Conservation (phyloP, 2,797 vertebrate species). For the Antrozous pallidus region DNA sequence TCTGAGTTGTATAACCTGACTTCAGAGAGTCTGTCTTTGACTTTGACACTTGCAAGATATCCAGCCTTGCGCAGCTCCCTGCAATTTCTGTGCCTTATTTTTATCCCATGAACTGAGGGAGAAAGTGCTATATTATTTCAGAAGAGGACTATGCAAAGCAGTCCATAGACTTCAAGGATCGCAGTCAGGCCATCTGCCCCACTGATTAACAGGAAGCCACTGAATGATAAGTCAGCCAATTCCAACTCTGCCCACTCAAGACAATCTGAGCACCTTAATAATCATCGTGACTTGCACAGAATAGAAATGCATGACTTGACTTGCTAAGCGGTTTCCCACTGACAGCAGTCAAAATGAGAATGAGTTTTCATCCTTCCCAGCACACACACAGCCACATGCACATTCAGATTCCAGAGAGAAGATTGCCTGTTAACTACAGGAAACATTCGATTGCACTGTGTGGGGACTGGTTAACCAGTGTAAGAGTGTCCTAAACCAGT, state of each 20-base stretch:
- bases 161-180: neutral
- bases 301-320: conserved; percentile 42
- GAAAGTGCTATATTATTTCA: neutral
- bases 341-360: conserved; percentile 53
- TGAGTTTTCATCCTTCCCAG: conserved; percentile 20
- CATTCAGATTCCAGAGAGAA: conserved; percentile 34
- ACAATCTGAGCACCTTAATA: conserved; percentile 43
- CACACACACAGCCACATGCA: neutral
- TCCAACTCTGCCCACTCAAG: conserved; percentile 27
- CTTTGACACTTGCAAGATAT: neutral
- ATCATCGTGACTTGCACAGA: neutral
- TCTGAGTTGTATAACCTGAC: neutral
- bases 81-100: conserved; percentile 19
- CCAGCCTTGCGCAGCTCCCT: neutral
- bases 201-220: conserved; percentile 12
- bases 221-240: conserved; percentile 41
- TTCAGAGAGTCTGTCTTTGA: neutral
- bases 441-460: neutral
- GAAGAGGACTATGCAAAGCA: neutral
- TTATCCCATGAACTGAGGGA: neutral
- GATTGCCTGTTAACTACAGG: neutral
- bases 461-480: neutral
- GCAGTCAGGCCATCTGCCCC: conserved; percentile 22
- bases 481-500: neutral
- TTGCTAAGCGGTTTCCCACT: conserved; percentile 30